Evolutionary conservation across 2,888 invertebrate genomes (phyloP), one percentile per base, ranked within the genome.

Genomic region (Rhodophaea formosa): DNA sequence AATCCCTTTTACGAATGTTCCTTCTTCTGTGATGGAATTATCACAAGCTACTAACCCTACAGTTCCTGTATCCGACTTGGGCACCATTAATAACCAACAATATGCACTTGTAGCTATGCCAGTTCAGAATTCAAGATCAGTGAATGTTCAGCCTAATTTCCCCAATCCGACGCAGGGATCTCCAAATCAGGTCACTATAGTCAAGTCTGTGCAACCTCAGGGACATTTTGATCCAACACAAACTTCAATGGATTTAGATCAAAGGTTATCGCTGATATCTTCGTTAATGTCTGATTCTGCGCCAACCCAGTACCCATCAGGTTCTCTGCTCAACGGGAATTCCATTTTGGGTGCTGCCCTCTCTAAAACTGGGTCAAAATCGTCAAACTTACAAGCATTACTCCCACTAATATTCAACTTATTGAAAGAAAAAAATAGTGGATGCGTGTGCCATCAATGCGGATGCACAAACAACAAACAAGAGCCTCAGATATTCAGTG

Each of bases 391-490:
- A 29, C 86, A 86, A 67, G 58, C 77, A 16, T 63, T 90, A 23
- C 69, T 89, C 1, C 88, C 90, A 0, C 67, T 89, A n/a, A 74
- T 90, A 62, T 65, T 88, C 10, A 80, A 82, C 61, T 66, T 89
- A 49, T 53, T 90, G 23, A 82, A 80, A 62, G 89, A 90, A 32
- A 82, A 73, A 59, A 77, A 70, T 59, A 60, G 53, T 1, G 82
- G 82, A 59, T 70, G 70, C 0, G 74, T 75, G 51, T 78, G 76
- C 61, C 69, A 61, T 8, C 68, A 78, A 49, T 82, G 77, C 45
- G 74, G 74, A 15, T 79, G 74, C 61, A 61, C 62, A 43, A 64
- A 60, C 10, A 67, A 63, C 16, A 64, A 57, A 52, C 63, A 62
- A 35, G 68, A 67, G 29, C 70, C 74, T 8, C 63, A 63, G 49